phyloP scores from a whole-genome alignment of 2,113 vertebrate genomes.

The Apus apus region DNA sequence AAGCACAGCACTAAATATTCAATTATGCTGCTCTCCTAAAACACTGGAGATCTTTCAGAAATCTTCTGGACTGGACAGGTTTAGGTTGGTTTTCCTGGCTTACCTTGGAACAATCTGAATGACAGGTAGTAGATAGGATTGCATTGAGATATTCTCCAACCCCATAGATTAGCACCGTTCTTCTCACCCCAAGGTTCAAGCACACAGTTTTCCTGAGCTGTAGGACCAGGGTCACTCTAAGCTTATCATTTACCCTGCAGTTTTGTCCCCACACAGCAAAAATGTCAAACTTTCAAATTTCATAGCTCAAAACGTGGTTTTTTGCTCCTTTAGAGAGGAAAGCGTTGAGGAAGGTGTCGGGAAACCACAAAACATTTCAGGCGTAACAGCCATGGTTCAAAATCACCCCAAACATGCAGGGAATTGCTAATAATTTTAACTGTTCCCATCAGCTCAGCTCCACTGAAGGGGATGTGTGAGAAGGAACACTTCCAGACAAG shows the following conservation, averaged over 20 bases:
- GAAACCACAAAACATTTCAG: not conserved
- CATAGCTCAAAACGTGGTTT: not conserved
- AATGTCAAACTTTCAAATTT: not conserved
- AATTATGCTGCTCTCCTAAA: not conserved
- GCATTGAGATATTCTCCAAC: not conserved
- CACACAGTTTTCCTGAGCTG: not conserved
- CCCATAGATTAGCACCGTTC: not conserved
- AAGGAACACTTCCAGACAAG: not conserved
- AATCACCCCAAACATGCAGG: not conserved
- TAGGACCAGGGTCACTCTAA: not conserved
- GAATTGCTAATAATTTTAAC: not conserved
- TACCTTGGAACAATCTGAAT: not conserved
- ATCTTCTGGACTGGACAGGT: not conserved
- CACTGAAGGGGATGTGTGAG: not conserved
- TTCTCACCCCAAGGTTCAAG: not conserved
- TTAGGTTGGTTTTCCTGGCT: not conserved
- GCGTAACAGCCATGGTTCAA: not conserved
- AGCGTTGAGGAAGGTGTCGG: fast-evolving
- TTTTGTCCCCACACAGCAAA: not conserved
- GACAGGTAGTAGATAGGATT: not conserved
- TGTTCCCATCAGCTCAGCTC: not conserved
- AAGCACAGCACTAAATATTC: fast-evolving
- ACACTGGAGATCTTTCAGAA: not conserved
- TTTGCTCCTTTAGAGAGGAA: not conserved
- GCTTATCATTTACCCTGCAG: not conserved